Evolutionary conservation across 2,797 vertebrate species (phyloP), one percentile per base, ranked within the genome.

Genomic region (Pteropus rufus): DNA sequence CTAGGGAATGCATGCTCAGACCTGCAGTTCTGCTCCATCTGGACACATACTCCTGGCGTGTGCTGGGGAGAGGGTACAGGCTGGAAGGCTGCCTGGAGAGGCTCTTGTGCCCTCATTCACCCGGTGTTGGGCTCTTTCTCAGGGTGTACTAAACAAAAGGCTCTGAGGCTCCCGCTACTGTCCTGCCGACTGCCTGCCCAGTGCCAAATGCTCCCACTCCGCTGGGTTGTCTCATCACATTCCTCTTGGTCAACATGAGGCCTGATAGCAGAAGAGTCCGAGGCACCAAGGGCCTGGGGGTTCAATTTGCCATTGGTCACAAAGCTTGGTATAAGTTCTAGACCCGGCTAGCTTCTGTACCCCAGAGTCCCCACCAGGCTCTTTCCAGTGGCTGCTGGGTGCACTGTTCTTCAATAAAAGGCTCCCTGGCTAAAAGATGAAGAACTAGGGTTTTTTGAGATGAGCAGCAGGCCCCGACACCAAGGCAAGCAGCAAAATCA

Each of bases 11-110:
- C 31, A 26, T 18, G 62, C 81, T 80, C 14, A 69, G 31, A 36
- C 9, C 6, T 7, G 0, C 1, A 0, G 8, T 0, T 5, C 2
- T 8, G 54, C 21, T 34, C 15, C 1, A 0, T 4, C 52, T 54
- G 34, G 24, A 76, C 73, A 26, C 0, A 3, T 2, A 10, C 54
- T 15, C 65, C 49, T 34, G 62, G 41, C 0, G 5, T 31, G 26
- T 10, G 24, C 24, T 16, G 2, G 39, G 44, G 14, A 5, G 2
- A 16, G 5, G 8, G 31, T 26, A 36, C 91, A 39, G 54, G 64
- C 52, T 49, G 8, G 10, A 52, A 34, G 52, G 60, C 41, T 7
- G 24, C 58, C 39, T 10, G 31, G 44, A 65, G 39, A 29, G 19
- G 56, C 34, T 19, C 4, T 12, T 26, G 0, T 3, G 1, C 62